phyloP scores from a whole-genome alignment of 2,888 invertebrate genomes.

The Aethes cnicana region DNA sequence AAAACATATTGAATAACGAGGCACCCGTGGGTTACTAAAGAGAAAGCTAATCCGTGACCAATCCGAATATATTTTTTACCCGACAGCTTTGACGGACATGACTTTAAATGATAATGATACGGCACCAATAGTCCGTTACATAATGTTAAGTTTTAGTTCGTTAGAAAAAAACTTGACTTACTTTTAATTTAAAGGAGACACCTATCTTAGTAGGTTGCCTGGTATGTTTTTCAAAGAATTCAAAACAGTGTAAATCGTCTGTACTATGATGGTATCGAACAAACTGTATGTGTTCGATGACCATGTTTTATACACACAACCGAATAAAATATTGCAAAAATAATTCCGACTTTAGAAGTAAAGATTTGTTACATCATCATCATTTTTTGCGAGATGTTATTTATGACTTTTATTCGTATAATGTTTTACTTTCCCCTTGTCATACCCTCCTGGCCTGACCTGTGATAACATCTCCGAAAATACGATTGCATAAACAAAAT shows the following conservation, averaged over 20 bases:
- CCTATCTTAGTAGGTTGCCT: background rate
- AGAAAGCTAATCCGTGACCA: constrained; percentile 29
- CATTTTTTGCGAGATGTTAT: too few relatives aligned
- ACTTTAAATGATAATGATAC: constrained; percentile 25
- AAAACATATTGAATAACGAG: constrained; percentile 21
- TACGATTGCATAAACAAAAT: constrained; percentile 11
- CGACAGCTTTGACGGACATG: constrained; percentile 26
- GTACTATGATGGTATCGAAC: too few relatives aligned
- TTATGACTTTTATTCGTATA: too few relatives aligned
- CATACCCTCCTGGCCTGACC: too few relatives aligned
- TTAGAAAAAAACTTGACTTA: constrained; percentile 20
- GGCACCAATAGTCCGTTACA: constrained; percentile 26
- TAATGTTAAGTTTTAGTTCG: constrained; percentile 23
- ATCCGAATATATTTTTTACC: constrained; percentile 26
- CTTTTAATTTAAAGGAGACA: constrained; percentile 2
- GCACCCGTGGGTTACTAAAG: constrained; percentile 25
- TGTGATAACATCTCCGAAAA: constrained; percentile 11
- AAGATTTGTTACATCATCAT: too few relatives aligned
- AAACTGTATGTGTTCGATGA: too few relatives aligned
- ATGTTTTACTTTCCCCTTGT: constrained; percentile 7
- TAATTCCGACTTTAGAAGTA: too few relatives aligned
- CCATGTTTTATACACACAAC: too few relatives aligned
- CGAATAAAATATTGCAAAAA: too few relatives aligned
- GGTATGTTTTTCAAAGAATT: constrained; percentile 1
- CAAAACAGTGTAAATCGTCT: too few relatives aligned